Evolutionary conservation across 2,888 invertebrate genomes (phyloP).

Genomic region (Augochlorella aurata): DNA sequence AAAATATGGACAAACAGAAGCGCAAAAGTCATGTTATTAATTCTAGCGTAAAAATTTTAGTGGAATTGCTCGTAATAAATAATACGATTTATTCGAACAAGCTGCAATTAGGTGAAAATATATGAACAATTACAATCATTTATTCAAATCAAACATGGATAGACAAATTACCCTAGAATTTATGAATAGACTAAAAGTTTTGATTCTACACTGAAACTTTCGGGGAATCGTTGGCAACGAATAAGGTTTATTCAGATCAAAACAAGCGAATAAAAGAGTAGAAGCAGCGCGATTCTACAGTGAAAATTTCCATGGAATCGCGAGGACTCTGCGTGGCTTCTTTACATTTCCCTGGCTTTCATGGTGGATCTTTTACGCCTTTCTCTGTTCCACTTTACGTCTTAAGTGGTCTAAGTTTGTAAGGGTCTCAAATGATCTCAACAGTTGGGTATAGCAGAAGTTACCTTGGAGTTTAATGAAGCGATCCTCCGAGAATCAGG

Average conservation of each 20-base stretch:
- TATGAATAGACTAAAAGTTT: no score
- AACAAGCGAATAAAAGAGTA: background rate
- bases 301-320: background rate
- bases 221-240: background rate
- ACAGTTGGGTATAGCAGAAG: background rate
- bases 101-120: no score
- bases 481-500: background rate
- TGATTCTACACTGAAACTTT: background rate
- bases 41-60: no score
- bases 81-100: no score
- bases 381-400: background rate
- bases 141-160: no score
- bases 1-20: no score
- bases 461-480: constrained; percentile 6
- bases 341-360: background rate
- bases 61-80: no score
- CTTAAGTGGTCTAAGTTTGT: background rate
- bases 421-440: background rate
- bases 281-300: background rate
- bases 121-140: no score
- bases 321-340: no score
- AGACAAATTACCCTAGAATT: no score
- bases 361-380: background rate
- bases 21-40: no score
- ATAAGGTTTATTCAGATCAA: background rate